Evolutionary conservation across 2,888 invertebrate species (phyloP).

Genomic region (Matsumyia berberina): DNA sequence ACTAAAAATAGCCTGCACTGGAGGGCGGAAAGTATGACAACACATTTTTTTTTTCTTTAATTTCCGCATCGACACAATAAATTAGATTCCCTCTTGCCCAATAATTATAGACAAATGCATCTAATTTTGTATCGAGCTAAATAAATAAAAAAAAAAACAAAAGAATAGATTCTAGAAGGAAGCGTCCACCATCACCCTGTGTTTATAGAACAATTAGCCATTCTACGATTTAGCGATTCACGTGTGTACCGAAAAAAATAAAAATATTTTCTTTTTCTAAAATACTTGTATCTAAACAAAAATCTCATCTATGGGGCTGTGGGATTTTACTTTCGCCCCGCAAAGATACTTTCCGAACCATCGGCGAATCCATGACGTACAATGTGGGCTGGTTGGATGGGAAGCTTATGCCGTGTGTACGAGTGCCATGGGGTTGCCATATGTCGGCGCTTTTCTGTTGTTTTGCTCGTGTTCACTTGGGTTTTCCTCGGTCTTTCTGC

Average conservation of each 20-base stretch:
- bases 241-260: neutral
- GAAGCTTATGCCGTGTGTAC: neutral
- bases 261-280: constrained; percentile 4
- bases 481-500: constrained; percentile 39
- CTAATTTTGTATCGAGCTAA: neutral
- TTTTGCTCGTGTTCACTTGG: constrained; percentile 37
- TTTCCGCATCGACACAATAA: neutral
- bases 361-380: constrained; percentile 50
- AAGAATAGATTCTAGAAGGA: constrained; percentile 13
- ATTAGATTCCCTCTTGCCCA: neutral
- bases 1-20: constrained; percentile 20
- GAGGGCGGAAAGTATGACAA: neutral
- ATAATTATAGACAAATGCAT: neutral
- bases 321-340: constrained; percentile 25
- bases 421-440: constrained; percentile 71
- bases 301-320: constrained; percentile 8
- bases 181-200: constrained; percentile 33
- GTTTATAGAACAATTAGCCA: constrained; percentile 35
- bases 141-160: constrained; percentile 2
- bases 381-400: constrained; percentile 15
- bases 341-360: constrained; percentile 8
- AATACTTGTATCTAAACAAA: constrained; percentile 3
- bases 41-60: neutral
- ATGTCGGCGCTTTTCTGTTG: constrained; percentile 41
- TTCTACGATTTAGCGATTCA: constrained; percentile 3